Conservation (phyloP, 2,888 invertebrate genomes). For the Dione vanillae region DNA sequence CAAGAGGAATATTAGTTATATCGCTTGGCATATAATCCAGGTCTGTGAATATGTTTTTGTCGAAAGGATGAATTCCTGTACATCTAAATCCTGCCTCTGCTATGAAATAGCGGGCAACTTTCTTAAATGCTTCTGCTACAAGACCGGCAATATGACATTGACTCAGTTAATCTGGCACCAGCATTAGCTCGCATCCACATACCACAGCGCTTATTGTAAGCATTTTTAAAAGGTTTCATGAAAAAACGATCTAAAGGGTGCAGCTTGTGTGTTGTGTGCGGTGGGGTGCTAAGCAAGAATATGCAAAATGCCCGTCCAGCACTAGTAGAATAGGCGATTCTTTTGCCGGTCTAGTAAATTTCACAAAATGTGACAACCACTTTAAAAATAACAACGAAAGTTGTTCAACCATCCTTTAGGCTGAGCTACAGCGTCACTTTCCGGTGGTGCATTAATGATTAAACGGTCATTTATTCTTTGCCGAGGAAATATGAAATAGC, state of each 20-base stretch:
- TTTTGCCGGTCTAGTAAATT: conserved; percentile 34
- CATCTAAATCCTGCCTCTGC: not conserved
- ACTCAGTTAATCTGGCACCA: conserved; percentile 44
- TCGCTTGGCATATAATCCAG: conserved; percentile 23
- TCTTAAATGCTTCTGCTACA: conserved; percentile 20
- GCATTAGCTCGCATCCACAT: conserved; percentile 42
- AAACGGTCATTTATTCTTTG: conserved; percentile 47
- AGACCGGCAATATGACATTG: conserved; percentile 45
- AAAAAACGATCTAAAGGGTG: conserved; percentile 49
- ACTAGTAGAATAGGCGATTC: conserved; percentile 45
- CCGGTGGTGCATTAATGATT: conserved; percentile 47
- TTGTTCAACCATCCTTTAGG: conserved; percentile 50
- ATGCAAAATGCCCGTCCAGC: conserved; percentile 49
- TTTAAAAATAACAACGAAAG: conserved; percentile 42
- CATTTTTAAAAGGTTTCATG: conserved; percentile 50
- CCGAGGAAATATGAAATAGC: conserved; percentile 48
- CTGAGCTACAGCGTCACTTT: conserved; percentile 46
- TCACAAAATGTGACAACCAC: conserved; percentile 38
- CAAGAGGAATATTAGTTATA: conserved; percentile 25
- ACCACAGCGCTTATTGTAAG: conserved; percentile 33
- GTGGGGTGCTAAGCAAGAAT: conserved; percentile 46
- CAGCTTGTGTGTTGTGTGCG: conserved; percentile 49
- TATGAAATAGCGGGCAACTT: conserved; percentile 15
- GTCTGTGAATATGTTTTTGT: conserved; percentile 19
- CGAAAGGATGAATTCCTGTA: conserved; percentile 18